A percentile compares a stretch with the other conserved stretches of the same genome.
These are phyloP conservation scores for Onthophagus taurus DNA, from an alignment of 1,140 invertebrate genomes.

Conservation along the genomic window DNA sequence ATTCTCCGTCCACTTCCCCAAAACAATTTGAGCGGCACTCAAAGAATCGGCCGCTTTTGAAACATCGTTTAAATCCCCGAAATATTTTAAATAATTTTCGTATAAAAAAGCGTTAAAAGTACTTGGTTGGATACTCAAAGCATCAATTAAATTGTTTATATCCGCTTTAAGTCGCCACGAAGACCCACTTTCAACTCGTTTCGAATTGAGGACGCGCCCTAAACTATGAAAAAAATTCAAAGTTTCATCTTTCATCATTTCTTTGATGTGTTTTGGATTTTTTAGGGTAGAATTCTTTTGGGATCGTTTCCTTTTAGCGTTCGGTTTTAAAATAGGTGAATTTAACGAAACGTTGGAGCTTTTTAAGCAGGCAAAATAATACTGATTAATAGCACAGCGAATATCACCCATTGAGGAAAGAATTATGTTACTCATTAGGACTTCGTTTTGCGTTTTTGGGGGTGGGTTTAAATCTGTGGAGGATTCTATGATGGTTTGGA, in stretches of 20 bases:
- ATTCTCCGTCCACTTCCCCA: slow-evolving; percentile 55
- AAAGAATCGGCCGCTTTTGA: slow-evolving; percentile 46
- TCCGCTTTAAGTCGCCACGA: slow-evolving; percentile 45
- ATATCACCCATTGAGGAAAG: slow-evolving; percentile 60
- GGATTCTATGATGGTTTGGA: slow-evolving; percentile 43
- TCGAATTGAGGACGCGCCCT: slow-evolving; percentile 67
- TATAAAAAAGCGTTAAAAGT: slow-evolving; percentile 57
- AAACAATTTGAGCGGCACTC: slow-evolving; percentile 51
- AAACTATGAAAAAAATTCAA: slow-evolving; percentile 62
- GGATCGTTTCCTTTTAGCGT: slow-evolving; percentile 27
- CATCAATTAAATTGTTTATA: slow-evolving; percentile 53
- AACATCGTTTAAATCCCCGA: slow-evolving; percentile 47
- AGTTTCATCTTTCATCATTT: slow-evolving; percentile 52
- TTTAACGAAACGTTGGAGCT: no score
- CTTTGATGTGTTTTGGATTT: slow-evolving; percentile 39
- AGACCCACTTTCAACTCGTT: slow-evolving; percentile 43
- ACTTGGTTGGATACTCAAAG: slow-evolving; percentile 51
- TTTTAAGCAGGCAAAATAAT: slow-evolving; percentile 59
- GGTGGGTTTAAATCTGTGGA: slow-evolving; percentile 41
- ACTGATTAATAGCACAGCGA: slow-evolving; percentile 57
- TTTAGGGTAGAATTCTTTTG: no score
- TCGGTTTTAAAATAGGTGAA: slow-evolving; percentile 35
- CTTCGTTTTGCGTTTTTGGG: slow-evolving; percentile 46
- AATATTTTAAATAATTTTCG: slow-evolving; percentile 65
- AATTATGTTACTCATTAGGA: slow-evolving; percentile 55